Percentiles rank a stretch among this genome's conserved stretches.
Evolutionary conservation across 2,113 vertebrate genomes (phyloP).

Genomic region (Osmerus mordax): DNA sequence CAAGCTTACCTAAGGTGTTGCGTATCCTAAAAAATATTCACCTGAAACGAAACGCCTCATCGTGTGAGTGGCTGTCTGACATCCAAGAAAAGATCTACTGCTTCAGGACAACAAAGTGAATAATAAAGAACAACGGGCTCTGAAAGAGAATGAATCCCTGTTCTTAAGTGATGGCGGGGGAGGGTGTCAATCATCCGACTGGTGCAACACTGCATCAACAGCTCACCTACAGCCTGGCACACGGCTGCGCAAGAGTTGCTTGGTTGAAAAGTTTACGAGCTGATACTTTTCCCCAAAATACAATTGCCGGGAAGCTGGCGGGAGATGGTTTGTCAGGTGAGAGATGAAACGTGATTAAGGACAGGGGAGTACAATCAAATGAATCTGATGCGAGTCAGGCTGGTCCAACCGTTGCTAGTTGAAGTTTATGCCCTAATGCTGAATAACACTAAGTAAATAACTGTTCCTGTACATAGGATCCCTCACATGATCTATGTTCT

Average conservation of each 20-base stretch:
- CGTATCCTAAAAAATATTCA: no score
- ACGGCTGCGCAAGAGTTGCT: background rate
- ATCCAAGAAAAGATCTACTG: constrained; percentile 32
- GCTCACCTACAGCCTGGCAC: constrained; percentile 7
- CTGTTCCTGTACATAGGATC: constrained; percentile 19
- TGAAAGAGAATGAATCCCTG: constrained; percentile 46
- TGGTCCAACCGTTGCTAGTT: constrained; percentile 9
- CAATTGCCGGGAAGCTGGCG: no score
- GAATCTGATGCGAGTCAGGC: constrained; percentile 9
- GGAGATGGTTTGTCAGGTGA: background rate
- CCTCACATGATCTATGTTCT: background rate
- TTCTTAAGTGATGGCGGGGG: no score
- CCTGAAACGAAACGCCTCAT: no score
- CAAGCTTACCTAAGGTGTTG: background rate
- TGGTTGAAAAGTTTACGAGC: background rate
- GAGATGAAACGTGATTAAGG: constrained; percentile 10
- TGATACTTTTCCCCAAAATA: no score
- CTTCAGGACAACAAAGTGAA: constrained; percentile 48
- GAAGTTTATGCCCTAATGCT: constrained; percentile 18
- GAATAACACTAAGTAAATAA: constrained; percentile 9
- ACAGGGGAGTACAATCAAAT: constrained; percentile 17
- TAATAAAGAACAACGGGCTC: constrained; percentile 37
- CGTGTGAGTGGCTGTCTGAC: constrained; percentile 35
- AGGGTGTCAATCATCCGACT: constrained; percentile 39
- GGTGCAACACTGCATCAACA: constrained; percentile 49